A percentile compares a stretch with the other conserved stretches of the same genome.
Evolutionary conservation across 2,888 invertebrate species (phyloP).

Genomic region (Diploptera punctata): DNA sequence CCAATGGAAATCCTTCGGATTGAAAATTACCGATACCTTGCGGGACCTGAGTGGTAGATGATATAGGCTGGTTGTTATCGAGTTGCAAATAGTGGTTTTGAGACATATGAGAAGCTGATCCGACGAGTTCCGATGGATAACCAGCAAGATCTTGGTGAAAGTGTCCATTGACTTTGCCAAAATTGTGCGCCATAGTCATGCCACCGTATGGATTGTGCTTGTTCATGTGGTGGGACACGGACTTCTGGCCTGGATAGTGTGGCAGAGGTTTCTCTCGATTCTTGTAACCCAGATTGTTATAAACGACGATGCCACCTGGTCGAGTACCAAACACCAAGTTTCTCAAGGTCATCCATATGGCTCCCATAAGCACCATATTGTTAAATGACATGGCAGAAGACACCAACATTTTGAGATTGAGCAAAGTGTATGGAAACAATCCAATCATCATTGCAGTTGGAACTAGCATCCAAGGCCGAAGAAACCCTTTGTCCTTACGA

Average conservation of each 20-base stretch:
- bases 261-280: constrained; percentile 43
- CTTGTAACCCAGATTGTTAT: constrained; percentile 48
- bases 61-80: too few species aligned
- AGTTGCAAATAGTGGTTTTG: too few species aligned
- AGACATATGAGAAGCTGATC: too few species aligned
- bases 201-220: not conserved
- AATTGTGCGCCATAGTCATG: not conserved
- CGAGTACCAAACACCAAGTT: constrained; percentile 49
- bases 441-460: constrained; percentile 45
- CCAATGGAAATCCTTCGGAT: too few species aligned
- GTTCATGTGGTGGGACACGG: not conserved
- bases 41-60: too few species aligned
- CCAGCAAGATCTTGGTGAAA: too few species aligned
- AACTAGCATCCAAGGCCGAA: constrained; percentile 45
- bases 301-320: constrained; percentile 45
- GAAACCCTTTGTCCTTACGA: too few species aligned
- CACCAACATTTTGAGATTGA: constrained; percentile 48
- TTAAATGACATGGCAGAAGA: constrained; percentile 49
- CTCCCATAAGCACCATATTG: constrained; percentile 49
- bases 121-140: too few species aligned
- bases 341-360: constrained; percentile 47
- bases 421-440: constrained; percentile 43
- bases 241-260: not conserved
- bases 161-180: too few species aligned
- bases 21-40: too few species aligned